Percentiles rank a stretch among this genome's conserved stretches.
Conservation (phyloP, 2,113 vertebrate genomes). For the Gobio gobio region DNA sequence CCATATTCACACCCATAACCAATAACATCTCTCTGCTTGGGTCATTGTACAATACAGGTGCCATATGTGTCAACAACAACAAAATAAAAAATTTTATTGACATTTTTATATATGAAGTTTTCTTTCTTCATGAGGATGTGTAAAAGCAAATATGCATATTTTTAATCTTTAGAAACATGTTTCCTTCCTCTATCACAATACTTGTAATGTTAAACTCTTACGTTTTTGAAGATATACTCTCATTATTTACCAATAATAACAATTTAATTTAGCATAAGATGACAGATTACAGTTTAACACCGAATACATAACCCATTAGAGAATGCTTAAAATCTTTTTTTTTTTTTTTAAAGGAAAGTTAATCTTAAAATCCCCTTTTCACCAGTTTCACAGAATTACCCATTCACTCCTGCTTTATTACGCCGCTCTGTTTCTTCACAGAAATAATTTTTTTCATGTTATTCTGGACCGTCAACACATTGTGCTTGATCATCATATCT, state of each 20-base stretch:
- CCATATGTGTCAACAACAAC: neutral
- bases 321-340: too few relatives aligned
- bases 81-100: too few relatives aligned
- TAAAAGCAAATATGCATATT: too few relatives aligned
- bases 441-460: slow-evolving; percentile 61
- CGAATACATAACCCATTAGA: too few relatives aligned
- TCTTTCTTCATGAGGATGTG: too few relatives aligned
- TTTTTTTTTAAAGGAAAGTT: neutral
- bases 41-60: neutral
- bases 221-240: too few relatives aligned
- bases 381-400: neutral
- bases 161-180: neutral
- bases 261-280: too few relatives aligned
- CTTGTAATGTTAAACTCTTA: too few relatives aligned
- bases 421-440: slow-evolving; percentile 50
- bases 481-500: slow-evolving; percentile 65
- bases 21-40: neutral
- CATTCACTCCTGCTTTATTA: neutral
- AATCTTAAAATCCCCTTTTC: neutral
- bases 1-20: neutral
- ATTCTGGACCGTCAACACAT: slow-evolving; percentile 53
- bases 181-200: neutral
- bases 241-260: too few relatives aligned
- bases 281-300: too few relatives aligned
- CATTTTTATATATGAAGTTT: too few relatives aligned